phyloP scores from a whole-genome alignment of 2,797 vertebrate species.

The Poeciliopsis paucimaculata region DNA sequence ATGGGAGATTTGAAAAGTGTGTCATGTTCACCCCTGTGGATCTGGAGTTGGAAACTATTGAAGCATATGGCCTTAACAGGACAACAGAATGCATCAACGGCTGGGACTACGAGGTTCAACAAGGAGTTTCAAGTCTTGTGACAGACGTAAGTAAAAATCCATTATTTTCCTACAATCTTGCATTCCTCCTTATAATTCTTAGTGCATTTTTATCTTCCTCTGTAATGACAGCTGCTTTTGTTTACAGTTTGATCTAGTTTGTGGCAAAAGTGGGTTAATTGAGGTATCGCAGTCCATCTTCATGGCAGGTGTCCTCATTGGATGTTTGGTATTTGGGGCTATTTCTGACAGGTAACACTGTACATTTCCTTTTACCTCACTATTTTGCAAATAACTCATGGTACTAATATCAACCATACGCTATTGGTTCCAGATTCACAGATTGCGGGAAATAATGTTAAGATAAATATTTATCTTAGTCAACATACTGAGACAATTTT shows the following conservation, averaged over 20 bases:
- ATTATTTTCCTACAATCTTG: neutral
- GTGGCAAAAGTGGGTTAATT: slow-evolving; percentile 75
- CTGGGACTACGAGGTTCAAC: slow-evolving; percentile 78
- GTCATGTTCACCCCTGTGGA: slow-evolving; percentile 84
- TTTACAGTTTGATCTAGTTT: slow-evolving; percentile 86
- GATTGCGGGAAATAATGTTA: no score
- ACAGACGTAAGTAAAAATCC: slow-evolving; percentile 62
- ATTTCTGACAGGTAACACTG: slow-evolving; percentile 9
- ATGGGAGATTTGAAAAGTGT: slow-evolving; percentile 82
- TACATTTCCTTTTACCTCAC: neutral
- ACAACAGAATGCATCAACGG: slow-evolving; percentile 81
- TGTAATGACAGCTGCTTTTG: neutral
- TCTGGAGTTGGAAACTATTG: slow-evolving; percentile 77
- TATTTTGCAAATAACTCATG: neutral
- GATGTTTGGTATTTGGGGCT: slow-evolving; percentile 81
- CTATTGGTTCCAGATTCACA: neutral
- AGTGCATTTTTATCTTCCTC: neutral
- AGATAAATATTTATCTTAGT: no score
- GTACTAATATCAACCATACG: neutral
- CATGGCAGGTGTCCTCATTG: slow-evolving; percentile 86
- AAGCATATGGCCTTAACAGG: slow-evolving; percentile 76
- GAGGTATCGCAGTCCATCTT: slow-evolving; percentile 86
- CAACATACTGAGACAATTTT: no score
- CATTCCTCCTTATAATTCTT: neutral
- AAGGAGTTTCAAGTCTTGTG: slow-evolving; percentile 60